phyloP scores from a whole-genome alignment of 2,888 invertebrate species.

The Theretra japonica region DNA sequence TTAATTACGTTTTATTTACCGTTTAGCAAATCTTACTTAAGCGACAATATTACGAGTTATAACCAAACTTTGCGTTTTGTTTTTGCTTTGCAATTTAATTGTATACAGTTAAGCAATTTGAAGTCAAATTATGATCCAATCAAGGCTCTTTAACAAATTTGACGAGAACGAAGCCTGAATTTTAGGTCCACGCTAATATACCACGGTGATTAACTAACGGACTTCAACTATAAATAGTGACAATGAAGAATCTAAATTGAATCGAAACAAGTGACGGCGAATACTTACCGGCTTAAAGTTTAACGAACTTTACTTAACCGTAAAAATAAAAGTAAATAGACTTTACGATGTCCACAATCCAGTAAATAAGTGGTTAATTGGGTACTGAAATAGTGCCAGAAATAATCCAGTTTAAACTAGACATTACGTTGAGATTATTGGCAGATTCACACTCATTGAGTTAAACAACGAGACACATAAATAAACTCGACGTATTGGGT shows the following conservation, averaged over 20 bases:
- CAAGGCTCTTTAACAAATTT: neutral
- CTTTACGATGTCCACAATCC: constrained; percentile 24
- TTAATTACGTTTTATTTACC: neutral
- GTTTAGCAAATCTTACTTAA: neutral
- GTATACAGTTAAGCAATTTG: constrained; percentile 14
- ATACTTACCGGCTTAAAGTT: constrained; percentile 27
- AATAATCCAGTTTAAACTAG: constrained; percentile 13
- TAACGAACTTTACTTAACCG: constrained; percentile 34
- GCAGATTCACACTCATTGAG: constrained; percentile 1
- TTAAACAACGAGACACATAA: constrained; percentile 16
- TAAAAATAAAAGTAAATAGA: constrained; percentile 31
- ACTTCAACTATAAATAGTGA: neutral
- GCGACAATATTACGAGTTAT: neutral
- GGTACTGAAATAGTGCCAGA: constrained; percentile 20
- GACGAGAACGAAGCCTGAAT: neutral
- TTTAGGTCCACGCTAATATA: constrained; percentile 16
- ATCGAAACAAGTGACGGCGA: neutral
- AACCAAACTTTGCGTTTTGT: neutral
- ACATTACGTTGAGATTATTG: neutral
- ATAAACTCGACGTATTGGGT: neutral
- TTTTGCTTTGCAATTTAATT: neutral
- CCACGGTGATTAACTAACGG: constrained; percentile 11
- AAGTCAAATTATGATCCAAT: constrained; percentile 9
- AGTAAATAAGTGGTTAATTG: constrained; percentile 34
- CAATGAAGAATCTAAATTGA: neutral